Conservation (phyloP, 2,888 invertebrate genomes). For the Mayetiola destructor region DNA sequence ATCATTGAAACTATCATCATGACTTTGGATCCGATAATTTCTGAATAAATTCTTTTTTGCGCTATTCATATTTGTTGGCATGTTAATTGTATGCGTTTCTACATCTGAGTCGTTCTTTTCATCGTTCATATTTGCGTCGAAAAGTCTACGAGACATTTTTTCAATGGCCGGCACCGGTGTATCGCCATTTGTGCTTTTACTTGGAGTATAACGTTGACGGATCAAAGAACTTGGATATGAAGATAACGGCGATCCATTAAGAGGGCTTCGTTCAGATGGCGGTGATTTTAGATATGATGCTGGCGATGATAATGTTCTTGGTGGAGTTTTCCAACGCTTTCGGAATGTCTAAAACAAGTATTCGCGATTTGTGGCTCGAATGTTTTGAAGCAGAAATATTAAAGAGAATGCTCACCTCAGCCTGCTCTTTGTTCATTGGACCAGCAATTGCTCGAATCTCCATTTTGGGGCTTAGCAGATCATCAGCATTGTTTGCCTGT, state of each 20-base stretch:
- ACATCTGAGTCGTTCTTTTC: too few species aligned
- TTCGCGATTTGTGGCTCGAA: neutral
- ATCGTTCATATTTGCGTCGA: neutral
- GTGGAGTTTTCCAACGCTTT: constrained; percentile 72
- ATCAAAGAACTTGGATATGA: neutral
- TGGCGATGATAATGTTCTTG: constrained; percentile 33
- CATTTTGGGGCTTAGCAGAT: constrained; percentile 52
- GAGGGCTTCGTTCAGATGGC: neutral
- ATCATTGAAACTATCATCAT: constrained; percentile 2
- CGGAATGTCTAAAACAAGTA: constrained; percentile 40
- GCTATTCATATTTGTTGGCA: too few species aligned
- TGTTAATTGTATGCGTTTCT: too few species aligned
- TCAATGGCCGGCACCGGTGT: neutral
- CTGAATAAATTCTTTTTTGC: neutral
- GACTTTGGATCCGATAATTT: neutral
- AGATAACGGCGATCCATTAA: neutral
- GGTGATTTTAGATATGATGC: constrained; percentile 19
- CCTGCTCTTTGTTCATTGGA: constrained; percentile 68
- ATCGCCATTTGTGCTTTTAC: neutral
- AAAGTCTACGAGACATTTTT: constrained; percentile 4
- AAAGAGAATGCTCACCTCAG: constrained; percentile 32
- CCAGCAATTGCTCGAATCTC: constrained; percentile 81
- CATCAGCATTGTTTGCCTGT: too few species aligned
- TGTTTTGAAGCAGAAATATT: neutral
- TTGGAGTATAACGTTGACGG: neutral